Percentiles rank a stretch among this genome's conserved stretches.
These are phyloP conservation scores for Cinara cedri DNA, from an alignment of 2,888 invertebrate genomes.

Conservation along the genomic window DNA sequence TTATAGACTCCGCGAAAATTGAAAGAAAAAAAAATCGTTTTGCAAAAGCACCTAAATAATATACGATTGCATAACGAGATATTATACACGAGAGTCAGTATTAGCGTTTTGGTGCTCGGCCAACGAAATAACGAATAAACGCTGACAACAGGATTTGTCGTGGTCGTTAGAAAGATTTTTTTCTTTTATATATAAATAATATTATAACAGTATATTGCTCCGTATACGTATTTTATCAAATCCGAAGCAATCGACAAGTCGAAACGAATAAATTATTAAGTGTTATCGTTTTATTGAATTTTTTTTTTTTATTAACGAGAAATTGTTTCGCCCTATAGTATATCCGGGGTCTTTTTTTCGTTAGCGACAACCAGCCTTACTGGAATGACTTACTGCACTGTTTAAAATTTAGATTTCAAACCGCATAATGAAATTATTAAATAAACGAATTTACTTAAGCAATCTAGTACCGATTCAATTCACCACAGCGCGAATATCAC, in stretches of 20 bases:
- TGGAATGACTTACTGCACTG: no score
- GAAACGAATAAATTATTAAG: slow-evolving; percentile 39
- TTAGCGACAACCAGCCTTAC: not conserved
- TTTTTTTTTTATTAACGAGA: slow-evolving; percentile 5
- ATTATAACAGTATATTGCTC: no score
- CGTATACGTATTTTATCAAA: slow-evolving; percentile 16
- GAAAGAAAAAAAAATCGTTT: slow-evolving; percentile 1
- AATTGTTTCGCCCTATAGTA: not conserved
- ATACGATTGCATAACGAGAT: slow-evolving; percentile 39
- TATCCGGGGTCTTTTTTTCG: not conserved
- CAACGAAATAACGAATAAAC: slow-evolving; percentile 45
- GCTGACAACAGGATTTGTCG: slow-evolving; percentile 40
- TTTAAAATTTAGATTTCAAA: no score
- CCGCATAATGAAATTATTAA: no score
- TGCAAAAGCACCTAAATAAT: not conserved
- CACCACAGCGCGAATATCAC: no score
- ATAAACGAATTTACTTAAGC: no score
- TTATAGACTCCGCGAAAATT: slow-evolving; percentile 2
- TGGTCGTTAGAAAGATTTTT: slow-evolving; percentile 27
- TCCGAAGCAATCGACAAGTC: slow-evolving; percentile 33
- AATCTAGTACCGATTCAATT: no score
- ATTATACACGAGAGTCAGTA: slow-evolving; percentile 14
- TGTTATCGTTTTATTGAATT: slow-evolving; percentile 31
- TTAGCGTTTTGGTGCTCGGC: slow-evolving; percentile 27
- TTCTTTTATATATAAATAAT: not conserved